Evolutionary conservation across 2,888 invertebrate species (phyloP).

Genomic region (Teleogryllus oceanicus): DNA sequence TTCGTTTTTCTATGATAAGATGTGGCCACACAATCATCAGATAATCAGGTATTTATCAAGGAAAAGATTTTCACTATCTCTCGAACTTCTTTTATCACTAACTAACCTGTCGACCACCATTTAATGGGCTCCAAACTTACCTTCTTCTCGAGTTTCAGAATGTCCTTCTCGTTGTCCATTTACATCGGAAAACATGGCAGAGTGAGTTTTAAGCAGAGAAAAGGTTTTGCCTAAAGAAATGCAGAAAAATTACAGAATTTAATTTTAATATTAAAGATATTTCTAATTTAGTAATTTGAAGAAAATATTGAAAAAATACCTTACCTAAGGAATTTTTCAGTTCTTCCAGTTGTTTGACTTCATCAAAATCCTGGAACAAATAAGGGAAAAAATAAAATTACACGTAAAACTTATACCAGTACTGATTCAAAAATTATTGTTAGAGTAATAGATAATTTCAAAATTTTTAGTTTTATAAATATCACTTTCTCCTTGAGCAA

Average conservation of each 20-base stretch:
- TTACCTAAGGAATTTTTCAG: slow-evolving; percentile 36
- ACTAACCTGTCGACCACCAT: no score
- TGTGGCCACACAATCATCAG: no score
- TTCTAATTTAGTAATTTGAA: background rate
- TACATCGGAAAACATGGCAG: slow-evolving; percentile 44
- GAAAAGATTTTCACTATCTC: no score
- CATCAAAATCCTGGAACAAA: slow-evolving; percentile 33
- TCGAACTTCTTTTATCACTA: no score
- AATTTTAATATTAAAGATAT: background rate
- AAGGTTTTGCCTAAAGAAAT: slow-evolving; percentile 45
- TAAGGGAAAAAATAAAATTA: background rate
- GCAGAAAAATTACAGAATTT: slow-evolving; percentile 24
- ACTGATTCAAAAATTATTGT: no score
- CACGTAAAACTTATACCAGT: no score
- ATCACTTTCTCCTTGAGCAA: no score
- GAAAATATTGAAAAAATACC: slow-evolving; percentile 19
- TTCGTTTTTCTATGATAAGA: no score
- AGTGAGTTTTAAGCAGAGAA: slow-evolving; percentile 47
- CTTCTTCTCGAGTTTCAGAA: slow-evolving; percentile 44
- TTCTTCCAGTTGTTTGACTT: slow-evolving; percentile 35
- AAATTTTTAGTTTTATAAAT: no score
- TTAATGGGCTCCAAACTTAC: slow-evolving; percentile 39
- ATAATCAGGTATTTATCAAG: no score
- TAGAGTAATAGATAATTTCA: no score
- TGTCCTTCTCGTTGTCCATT: slow-evolving; percentile 47